Base-by-base conservation (phyloP, 2,888 invertebrate genomes). In the Melolontha melolontha region DNA sequence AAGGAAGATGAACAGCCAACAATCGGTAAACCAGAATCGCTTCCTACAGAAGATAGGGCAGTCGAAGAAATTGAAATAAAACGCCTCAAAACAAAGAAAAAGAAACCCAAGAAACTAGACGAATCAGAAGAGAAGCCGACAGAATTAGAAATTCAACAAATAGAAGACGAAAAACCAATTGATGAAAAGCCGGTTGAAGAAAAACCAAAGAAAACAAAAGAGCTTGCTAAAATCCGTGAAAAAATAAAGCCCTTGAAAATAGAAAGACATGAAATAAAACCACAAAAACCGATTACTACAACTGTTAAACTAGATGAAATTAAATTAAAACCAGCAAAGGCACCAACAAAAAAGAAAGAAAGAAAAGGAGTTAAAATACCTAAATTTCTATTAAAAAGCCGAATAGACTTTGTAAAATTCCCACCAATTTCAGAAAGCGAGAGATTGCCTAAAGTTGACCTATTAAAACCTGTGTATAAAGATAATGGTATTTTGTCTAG, bases 401-500 rank as follows among this genome's bases (percentile, higher is more conserved):
- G 83, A 50, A 82, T 85, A 17, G 79, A 78, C 40, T 85, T 86
- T 11, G 81, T 85, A 54, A 89, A 90, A 70, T 92, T 89, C 85
- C 89, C 91, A 11, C 88, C 91, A 2, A 82, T 85, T 71, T 72
- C 72, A 47, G 76, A 77, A 74, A 70, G 68, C 49, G 72, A 75
- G 66, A 74, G 75, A 44, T 72, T 71, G 50, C 75, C 77, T 11
- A 49, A 70, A 54, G 72, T 75, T 40, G 67, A 72, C 17, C 81
- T 85, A 42, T 79, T 87, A 50, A 83, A 84, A 68, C 87, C 88
- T 0, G 77, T 84, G 27, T 73, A 87, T 14, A 87, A 87, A 71
- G 87, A 88, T 76, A 87, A 86, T 76, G 92, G 92, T 27, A 87
- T 91, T 71, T 79, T 93, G 42, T 92, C 92, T 0, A 87, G 85